A percentile compares a stretch with the other conserved stretches of the same genome.
Conservation (phyloP, 2,797 vertebrate genomes). For the Myiothlypis coronata region DNA sequence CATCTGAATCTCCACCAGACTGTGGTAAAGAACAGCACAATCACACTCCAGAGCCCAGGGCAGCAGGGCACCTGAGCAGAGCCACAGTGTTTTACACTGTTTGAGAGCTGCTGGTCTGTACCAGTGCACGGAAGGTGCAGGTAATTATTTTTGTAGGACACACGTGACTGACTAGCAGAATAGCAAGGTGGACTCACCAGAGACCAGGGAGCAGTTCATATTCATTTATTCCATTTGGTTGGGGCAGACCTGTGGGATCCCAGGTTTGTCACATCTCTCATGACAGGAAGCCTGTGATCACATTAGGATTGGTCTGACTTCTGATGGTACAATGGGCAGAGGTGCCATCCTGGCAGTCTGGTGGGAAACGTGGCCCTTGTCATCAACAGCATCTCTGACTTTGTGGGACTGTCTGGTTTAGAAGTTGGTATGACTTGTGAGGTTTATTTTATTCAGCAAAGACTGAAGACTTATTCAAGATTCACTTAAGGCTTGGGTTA, state of each 20-base stretch:
- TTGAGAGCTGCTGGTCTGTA: slow-evolving; percentile 44
- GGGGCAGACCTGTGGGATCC: neutral
- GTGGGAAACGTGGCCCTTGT: neutral
- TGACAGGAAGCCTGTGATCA: neutral
- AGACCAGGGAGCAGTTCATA: neutral
- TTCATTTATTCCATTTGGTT: neutral
- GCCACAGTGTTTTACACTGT: neutral
- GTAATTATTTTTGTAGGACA: slow-evolving; percentile 52
- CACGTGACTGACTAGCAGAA: neutral
- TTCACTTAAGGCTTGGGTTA: neutral
- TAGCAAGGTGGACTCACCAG: neutral
- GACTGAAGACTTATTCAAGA: neutral
- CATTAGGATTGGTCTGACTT: neutral
- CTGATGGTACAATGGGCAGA: neutral
- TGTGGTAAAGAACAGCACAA: slow-evolving; percentile 19
- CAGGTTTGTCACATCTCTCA: neutral
- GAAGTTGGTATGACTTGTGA: neutral
- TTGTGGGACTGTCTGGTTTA: neutral
- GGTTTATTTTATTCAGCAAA: neutral
- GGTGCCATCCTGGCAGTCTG: neutral
- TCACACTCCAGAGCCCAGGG: slow-evolving; percentile 26
- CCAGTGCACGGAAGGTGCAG: slow-evolving; percentile 13
- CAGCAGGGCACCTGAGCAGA: slow-evolving; percentile 47
- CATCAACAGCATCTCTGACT: neutral
- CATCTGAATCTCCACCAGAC: slow-evolving; percentile 37